Conservation (phyloP, 2,113 vertebrate species). For the Anguilla japonica region DNA sequence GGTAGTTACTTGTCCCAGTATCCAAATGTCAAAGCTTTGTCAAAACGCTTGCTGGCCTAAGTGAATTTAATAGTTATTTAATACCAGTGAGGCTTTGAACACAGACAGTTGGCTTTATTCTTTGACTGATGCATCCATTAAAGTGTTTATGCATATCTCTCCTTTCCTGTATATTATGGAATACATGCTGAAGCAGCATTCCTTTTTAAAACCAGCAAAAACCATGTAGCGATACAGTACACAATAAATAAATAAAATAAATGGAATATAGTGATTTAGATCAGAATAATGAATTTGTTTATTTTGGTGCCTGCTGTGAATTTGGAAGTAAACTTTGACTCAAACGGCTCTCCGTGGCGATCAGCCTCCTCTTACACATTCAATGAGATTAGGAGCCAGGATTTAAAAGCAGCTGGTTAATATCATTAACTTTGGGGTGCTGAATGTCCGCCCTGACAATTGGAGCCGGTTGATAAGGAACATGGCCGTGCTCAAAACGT, state of each 20-base stretch:
- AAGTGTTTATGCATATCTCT: neutral
- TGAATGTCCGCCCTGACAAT: neutral
- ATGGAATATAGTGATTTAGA: neutral
- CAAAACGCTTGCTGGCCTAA: neutral
- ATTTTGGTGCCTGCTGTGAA: neutral
- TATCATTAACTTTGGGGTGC: neutral
- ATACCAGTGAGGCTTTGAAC: neutral
- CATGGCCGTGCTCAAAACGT: neutral
- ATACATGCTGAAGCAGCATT: neutral
- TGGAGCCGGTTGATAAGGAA: constrained; percentile 2
- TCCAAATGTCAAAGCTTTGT: constrained; percentile 7
- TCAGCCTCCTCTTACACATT: neutral
- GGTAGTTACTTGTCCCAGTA: neutral
- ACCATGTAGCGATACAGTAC: no score
- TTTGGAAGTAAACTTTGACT: neutral
- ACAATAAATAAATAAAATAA: no score
- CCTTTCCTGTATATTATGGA: neutral
- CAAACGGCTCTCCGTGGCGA: neutral
- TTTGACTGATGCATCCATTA: neutral
- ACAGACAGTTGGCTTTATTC: neutral
- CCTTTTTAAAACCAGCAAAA: neutral
- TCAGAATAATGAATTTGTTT: neutral
- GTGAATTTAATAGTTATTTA: neutral
- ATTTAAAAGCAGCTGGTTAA: neutral
- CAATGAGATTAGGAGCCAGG: neutral